phyloP scores from a whole-genome alignment of 1,140 invertebrate genomes.

The Aporrectodea caliginosa region DNA sequence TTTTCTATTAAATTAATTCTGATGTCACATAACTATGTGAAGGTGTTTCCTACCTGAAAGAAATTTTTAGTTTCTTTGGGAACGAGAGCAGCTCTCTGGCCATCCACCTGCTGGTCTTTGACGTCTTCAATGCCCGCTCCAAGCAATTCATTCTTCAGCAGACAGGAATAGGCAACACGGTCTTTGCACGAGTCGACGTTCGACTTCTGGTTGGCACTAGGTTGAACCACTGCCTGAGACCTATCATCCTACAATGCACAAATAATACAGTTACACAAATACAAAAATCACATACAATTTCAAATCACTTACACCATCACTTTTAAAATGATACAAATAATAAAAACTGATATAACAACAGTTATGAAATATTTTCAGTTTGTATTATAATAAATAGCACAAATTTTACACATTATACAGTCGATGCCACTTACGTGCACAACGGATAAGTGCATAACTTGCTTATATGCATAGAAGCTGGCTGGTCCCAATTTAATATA shows the following conservation, averaged over 20 bases:
- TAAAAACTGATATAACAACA: too few species aligned
- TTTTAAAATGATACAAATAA: too few species aligned
- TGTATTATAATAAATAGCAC: too few species aligned
- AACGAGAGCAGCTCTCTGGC: background rate
- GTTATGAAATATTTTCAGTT: too few species aligned
- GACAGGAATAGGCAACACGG: conserved; percentile 77
- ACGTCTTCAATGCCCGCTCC: conserved; percentile 76
- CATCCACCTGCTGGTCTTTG: conserved; percentile 51
- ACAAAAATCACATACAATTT: background rate
- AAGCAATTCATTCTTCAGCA: conserved; percentile 83
- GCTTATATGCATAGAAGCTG: too few species aligned
- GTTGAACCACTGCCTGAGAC: background rate
- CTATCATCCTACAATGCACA: background rate
- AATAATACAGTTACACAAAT: background rate
- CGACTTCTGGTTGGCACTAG: background rate
- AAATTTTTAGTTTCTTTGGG: conserved; percentile 19
- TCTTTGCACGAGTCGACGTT: conserved; percentile 43
- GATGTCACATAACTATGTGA: too few species aligned
- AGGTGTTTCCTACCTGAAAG: conserved; percentile 25
- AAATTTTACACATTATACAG: too few species aligned
- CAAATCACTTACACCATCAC: background rate
- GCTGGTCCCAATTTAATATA: too few species aligned
- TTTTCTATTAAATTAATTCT: too few species aligned
- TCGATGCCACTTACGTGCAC: too few species aligned
- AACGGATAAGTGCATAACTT: too few species aligned